phyloP scores from a whole-genome alignment of 2,797 vertebrate genomes.

The Melanotaenia nigrans region DNA sequence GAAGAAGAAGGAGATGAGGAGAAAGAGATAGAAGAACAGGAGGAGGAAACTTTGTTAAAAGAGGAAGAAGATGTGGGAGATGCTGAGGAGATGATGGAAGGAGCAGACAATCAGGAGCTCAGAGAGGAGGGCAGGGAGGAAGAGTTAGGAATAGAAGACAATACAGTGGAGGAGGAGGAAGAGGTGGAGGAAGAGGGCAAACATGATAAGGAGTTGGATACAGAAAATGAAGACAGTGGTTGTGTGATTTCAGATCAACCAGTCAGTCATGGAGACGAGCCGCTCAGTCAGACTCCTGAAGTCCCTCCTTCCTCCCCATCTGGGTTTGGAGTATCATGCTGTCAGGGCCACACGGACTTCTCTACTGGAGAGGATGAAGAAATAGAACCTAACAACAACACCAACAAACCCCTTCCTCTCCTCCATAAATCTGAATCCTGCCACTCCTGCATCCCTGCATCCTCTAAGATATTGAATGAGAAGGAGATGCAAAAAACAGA shows the following conservation, averaged over 20 bases:
- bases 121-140: slow-evolving; percentile 28
- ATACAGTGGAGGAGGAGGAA: slow-evolving; percentile 18
- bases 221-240: slow-evolving; percentile 17
- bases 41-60: slow-evolving; percentile 38
- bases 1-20: slow-evolving; percentile 47
- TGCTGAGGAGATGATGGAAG: slow-evolving; percentile 21
- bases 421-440: slow-evolving; percentile 27
- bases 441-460: slow-evolving; percentile 12
- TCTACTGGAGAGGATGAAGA: slow-evolving; percentile 26
- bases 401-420: slow-evolving; percentile 51
- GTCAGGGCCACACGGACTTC: slow-evolving; percentile 61
- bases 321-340: slow-evolving; percentile 67
- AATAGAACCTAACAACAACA: slow-evolving; percentile 75
- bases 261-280: slow-evolving; percentile 43
- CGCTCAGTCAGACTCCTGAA: slow-evolving; percentile 29
- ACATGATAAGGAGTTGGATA: slow-evolving; percentile 19
- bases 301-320: slow-evolving; percentile 29
- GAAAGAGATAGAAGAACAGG: slow-evolving; percentile 56
- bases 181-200: slow-evolving; percentile 26
- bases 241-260: slow-evolving; percentile 72
- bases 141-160: slow-evolving; percentile 7
- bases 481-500: slow-evolving; percentile 21
- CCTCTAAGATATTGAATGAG: slow-evolving; percentile 54
- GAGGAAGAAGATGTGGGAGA: slow-evolving; percentile 26
- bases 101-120: slow-evolving; percentile 16